Evolutionary conservation across 2,888 invertebrate species (phyloP).

Genomic region (Portevinia maculata): DNA sequence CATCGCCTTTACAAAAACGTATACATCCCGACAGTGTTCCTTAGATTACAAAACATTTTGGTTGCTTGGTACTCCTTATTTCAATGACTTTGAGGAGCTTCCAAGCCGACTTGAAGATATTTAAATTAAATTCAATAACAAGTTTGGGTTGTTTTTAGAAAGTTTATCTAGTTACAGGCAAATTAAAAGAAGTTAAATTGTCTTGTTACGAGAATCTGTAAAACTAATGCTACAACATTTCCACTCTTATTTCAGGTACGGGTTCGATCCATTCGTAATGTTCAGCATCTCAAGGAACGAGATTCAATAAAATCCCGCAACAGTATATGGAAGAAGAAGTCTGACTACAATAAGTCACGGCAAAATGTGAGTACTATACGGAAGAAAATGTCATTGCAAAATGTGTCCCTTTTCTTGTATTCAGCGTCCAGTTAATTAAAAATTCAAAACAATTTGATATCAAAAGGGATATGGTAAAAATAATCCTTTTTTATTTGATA

Average conservation of each 20-base stretch:
- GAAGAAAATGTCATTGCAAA: neutral
- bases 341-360: constrained; percentile 75
- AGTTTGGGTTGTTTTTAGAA: too few species aligned
- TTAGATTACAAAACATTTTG: too few species aligned
- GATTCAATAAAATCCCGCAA: constrained; percentile 77
- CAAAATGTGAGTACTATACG: constrained; percentile 76
- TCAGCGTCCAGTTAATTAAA: constrained; percentile 15
- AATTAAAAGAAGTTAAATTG: too few species aligned
- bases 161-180: too few species aligned
- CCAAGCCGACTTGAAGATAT: too few species aligned
- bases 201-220: neutral
- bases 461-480: neutral
- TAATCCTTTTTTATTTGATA: too few species aligned
- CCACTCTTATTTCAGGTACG: constrained; percentile 75
- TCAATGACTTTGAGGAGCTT: too few species aligned
- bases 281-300: constrained; percentile 76
- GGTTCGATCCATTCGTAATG: constrained; percentile 78
- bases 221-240: neutral
- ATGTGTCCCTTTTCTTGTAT: neutral
- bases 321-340: constrained; percentile 77
- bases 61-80: too few species aligned
- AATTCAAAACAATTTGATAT: constrained; percentile 4
- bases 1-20: too few species aligned
- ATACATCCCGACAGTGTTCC: too few species aligned
- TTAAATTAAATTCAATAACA: too few species aligned